phyloP scores from a whole-genome alignment of 53 echinoderm and acorn worm species.

The Arbacia lixula region DNA sequence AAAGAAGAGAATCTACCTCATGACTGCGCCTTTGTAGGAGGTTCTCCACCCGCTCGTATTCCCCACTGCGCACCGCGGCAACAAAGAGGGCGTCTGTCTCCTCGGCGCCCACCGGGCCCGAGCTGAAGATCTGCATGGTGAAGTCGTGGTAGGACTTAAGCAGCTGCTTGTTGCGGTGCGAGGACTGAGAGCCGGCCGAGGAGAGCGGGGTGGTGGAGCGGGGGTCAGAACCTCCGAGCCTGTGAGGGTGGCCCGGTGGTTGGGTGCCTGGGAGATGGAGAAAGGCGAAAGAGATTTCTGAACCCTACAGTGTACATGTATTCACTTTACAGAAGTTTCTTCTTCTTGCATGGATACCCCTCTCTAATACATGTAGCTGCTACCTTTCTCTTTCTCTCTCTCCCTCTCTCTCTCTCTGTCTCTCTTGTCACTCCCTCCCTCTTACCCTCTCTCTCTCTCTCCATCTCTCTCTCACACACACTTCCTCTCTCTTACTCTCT shows the following conservation, averaged over 20 bases:
- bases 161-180: constrained; percentile 84
- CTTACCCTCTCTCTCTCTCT: no score
- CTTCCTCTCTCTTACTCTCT: background rate
- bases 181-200: constrained; percentile 67
- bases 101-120: constrained; percentile 54
- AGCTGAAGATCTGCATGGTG: constrained; percentile 95
- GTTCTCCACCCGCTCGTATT: constrained; percentile 81
- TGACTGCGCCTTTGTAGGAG: constrained; percentile 79
- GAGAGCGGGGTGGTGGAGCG: constrained; percentile 56
- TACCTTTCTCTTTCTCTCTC: no score
- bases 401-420: no score
- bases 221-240: background rate
- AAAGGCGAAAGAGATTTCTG: no score
- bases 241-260: background rate
- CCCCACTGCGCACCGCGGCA: constrained; percentile 80
- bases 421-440: no score
- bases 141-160: constrained; percentile 94
- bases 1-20: no score
- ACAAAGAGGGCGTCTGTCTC: constrained; percentile 82
- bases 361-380: no score
- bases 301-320: no score
- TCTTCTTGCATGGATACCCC: no score
- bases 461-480: no score
- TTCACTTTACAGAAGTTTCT: no score
- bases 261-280: constrained; percentile 7